Base-by-base conservation (phyloP, 23 tunicate genomes). In the Clavelina lepadiformis region DNA sequence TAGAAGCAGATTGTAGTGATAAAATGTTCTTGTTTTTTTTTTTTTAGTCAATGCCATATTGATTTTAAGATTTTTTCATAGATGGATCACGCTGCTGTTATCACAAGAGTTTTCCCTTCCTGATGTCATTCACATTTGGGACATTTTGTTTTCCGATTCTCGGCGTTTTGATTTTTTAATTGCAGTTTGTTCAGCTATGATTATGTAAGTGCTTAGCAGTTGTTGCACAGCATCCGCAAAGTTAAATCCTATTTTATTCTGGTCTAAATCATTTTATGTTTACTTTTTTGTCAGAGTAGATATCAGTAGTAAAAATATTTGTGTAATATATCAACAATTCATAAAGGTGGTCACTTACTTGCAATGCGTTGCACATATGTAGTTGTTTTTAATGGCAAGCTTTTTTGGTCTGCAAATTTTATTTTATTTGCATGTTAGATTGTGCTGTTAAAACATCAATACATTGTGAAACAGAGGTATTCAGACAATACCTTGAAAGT, bases 81-180 rank as follows among this genome's bases (percentile, higher is more conserved):
- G 99, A 29, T 94, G 99, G 95, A 80, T 86, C 27, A 79, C 95
- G 2, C 52, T 94, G 52, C 65, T 94, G 38, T 85, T 94, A 28
- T 81, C 92, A n/a, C 99, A 94, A 80, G 99, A 94, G 38, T 83
- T 93, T 46, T 19, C 79, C 2, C 65, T 93, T 8, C 95, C 99
- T 31, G 99, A 94, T 37, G 93, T 94, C 33, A 94, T 94, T 5
- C 71, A 67, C 19, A 15, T 86, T 22, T 94, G 99, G 99, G 99
- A 94, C 67, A 74, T 86, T 0, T 45, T 94, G 20, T 94, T 94
- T 68, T 35, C 95, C 35, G 94, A 85, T 63, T 5, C 33, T 54
- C 33, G 53, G 19, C 68, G 98, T 37, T 87, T 86, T 56, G 81
- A 81, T 13, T 71, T 94, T 19, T 56, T 94, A 19, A 72, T 41